Evolutionary conservation across 1,140 invertebrate species (phyloP).

Genomic region (Drosophila mojavensis): DNA sequence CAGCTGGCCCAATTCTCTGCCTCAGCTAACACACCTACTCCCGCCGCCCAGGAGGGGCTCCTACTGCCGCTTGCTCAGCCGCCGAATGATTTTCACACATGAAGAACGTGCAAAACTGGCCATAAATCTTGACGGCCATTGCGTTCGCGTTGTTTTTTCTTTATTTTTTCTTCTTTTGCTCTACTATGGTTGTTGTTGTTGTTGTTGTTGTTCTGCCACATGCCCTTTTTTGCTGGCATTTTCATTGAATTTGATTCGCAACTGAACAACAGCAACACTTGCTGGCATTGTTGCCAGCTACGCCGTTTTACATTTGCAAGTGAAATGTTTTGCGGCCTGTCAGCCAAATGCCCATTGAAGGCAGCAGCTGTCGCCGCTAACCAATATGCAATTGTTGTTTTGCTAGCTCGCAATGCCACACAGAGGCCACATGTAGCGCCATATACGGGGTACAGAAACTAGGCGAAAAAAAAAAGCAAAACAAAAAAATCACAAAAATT

Average conservation of each 20-base stretch:
- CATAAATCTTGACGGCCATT: conserved; percentile 64
- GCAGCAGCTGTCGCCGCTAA: conserved; percentile 20
- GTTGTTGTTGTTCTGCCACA: conserved; percentile 7
- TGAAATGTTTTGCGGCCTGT: conserved; percentile 72
- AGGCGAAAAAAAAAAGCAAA: neutral
- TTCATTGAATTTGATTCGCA: conserved; percentile 71
- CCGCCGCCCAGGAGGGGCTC: neutral
- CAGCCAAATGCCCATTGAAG: conserved; percentile 42
- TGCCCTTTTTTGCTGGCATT: conserved; percentile 28
- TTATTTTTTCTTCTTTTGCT: conserved; percentile 3
- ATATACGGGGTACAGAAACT: conserved; percentile 8
- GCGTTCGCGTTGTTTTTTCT: conserved; percentile 18
- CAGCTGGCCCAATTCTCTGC: conserved; percentile 21
- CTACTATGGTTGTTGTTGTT: conserved; percentile 11
- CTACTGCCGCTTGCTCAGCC: conserved; percentile 23
- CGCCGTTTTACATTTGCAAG: conserved; percentile 68
- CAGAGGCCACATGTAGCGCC: conserved; percentile 48
- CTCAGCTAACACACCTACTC: conserved; percentile 3
- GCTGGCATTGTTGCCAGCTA: conserved; percentile 46
- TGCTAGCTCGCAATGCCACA: conserved; percentile 14
- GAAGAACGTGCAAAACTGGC: conserved; percentile 75
- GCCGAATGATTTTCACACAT: conserved; percentile 80
- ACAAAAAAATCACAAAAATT: neutral
- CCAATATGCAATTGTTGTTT: conserved; percentile 70
- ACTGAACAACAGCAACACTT: conserved; percentile 52